phyloP scores from a whole-genome alignment of 2,888 invertebrate species.

The Muschampia plurimacula region DNA sequence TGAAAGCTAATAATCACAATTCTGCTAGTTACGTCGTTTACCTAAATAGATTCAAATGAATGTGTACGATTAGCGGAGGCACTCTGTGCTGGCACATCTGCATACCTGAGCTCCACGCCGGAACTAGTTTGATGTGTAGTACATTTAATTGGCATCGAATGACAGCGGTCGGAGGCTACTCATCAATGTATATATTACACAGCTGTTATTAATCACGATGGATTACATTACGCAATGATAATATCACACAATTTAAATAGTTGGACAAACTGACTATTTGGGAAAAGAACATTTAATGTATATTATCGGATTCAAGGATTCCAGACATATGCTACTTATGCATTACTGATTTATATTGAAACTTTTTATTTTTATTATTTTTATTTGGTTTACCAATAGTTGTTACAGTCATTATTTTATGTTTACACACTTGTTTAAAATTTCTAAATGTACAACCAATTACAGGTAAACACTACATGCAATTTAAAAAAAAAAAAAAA shows the following conservation, averaged over 20 bases:
- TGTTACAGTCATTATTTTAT: too few relatives aligned
- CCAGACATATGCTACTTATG: too few relatives aligned
- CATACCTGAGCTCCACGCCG: slow-evolving; percentile 49
- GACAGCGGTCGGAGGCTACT: slow-evolving; percentile 57
- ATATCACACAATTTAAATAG: neutral
- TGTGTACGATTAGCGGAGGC: slow-evolving; percentile 61
- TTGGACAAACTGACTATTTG: neutral
- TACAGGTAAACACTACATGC: too few relatives aligned
- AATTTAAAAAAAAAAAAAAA: too few relatives aligned
- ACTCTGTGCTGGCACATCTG: slow-evolving; percentile 51
- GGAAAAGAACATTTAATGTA: slow-evolving; percentile 1
- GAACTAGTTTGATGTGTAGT: slow-evolving; percentile 68
- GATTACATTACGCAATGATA: slow-evolving; percentile 28
- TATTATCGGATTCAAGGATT: too few relatives aligned
- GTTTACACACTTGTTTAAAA: too few relatives aligned
- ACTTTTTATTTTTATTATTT: too few relatives aligned
- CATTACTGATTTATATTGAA: too few relatives aligned
- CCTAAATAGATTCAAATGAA: slow-evolving; percentile 75
- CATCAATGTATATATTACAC: slow-evolving; percentile 47
- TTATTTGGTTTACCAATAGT: too few relatives aligned
- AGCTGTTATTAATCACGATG: slow-evolving; percentile 38
- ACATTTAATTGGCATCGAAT: slow-evolving; percentile 66
- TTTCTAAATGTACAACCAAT: too few relatives aligned
- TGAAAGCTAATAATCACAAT: slow-evolving; percentile 49
- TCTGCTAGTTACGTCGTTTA: slow-evolving; percentile 59